Conservation (phyloP, 2,113 vertebrate species). For the Corythornis cristatus region DNA sequence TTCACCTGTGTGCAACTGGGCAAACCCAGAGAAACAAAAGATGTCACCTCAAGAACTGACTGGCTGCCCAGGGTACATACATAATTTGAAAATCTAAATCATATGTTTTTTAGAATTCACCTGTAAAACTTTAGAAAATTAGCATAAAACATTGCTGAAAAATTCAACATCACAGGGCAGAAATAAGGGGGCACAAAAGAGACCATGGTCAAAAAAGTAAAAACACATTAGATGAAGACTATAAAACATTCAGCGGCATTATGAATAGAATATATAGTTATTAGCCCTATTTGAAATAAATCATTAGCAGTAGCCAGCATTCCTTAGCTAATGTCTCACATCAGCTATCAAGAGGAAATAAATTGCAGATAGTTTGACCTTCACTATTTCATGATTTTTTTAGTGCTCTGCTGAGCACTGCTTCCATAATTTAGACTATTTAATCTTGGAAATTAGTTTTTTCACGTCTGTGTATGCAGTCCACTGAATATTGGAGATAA, state of each 20-base stretch:
- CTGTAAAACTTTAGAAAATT: neutral
- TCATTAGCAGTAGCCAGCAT: neutral
- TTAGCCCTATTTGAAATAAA: neutral
- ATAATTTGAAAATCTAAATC: neutral
- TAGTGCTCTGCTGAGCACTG: neutral
- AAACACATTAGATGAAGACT: neutral
- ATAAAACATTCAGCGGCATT: neutral
- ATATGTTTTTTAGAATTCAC: neutral
- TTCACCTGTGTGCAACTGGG: neutral
- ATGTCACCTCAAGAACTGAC: neutral
- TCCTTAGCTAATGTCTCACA: neutral
- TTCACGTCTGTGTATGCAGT: neutral
- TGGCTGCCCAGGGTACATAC: neutral
- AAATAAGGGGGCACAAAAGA: neutral
- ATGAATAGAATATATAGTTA: neutral
- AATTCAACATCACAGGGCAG: neutral
- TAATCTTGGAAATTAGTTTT: conserved; percentile 28
- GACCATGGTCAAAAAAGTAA: neutral
- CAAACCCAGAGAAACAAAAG: neutral
- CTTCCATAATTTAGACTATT: conserved; percentile 26
- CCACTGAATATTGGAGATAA: neutral
- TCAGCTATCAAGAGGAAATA: neutral
- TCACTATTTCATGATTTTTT: neutral
- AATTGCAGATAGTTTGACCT: neutral
- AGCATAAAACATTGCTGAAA: neutral